Evolutionary conservation across 1,140 invertebrate species (phyloP).

Genomic region (Solenopsis fugax): DNA sequence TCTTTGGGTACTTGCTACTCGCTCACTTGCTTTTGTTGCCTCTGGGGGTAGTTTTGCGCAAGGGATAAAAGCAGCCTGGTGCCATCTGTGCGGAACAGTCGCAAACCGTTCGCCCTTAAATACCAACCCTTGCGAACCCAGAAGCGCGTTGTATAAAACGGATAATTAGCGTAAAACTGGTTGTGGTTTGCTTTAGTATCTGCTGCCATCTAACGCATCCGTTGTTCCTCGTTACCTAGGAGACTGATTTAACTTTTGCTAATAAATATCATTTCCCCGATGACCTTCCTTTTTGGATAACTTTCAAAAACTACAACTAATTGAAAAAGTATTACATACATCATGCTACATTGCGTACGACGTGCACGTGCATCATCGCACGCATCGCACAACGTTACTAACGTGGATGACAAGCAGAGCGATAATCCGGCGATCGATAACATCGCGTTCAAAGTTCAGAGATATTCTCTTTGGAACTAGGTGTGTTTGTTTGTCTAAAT

Average conservation of each 20-base stretch:
- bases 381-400: background rate
- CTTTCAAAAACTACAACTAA: conserved; percentile 13
- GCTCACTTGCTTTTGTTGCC: background rate
- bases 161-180: conserved; percentile 67
- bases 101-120: conserved; percentile 68
- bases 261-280: conserved; percentile 34
- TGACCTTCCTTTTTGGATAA: background rate
- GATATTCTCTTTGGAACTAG: background rate
- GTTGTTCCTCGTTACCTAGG: conserved; percentile 32
- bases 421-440: conserved; percentile 45
- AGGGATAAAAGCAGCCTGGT: conserved; percentile 67
- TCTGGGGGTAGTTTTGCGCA: conserved; percentile 17
- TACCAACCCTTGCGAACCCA: conserved; percentile 63
- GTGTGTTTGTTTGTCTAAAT: background rate
- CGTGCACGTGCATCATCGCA: background rate
- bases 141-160: conserved; percentile 68
- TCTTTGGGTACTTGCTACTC: background rate
- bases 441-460: conserved; percentile 14
- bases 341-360: background rate
- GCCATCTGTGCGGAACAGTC: conserved; percentile 77
- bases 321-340: background rate
- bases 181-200: conserved; percentile 44
- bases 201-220: conserved; percentile 68
- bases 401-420: background rate
- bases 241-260: conserved; percentile 47